Base-by-base conservation (phyloP, 2,888 invertebrate species). In the Julus scandinavius region DNA sequence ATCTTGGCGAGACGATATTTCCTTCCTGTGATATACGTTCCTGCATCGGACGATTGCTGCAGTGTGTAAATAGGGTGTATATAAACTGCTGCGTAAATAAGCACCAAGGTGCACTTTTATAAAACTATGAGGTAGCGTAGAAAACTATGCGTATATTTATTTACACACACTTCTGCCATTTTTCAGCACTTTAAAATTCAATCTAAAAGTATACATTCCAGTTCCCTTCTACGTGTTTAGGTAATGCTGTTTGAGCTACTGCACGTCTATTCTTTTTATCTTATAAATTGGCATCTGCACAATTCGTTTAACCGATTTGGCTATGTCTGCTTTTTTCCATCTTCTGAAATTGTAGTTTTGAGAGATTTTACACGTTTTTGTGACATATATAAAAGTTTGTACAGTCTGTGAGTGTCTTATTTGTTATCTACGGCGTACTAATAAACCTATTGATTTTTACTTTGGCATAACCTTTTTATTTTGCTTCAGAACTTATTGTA, bases 21-120 rank as follows among this genome's bases (percentile, higher is more conserved):
- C 72, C 72, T 72, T 72, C 72, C 72, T 72, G 72, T 72, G 72
- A 72, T 72, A 72, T 29, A 72, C 72, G 72, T 72, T 72, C 72
- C 72, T 72, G 72, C 29, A 72, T 29, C 29, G 9, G 20, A 13
- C n/a, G n/a, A n/a, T 58, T 5, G 58, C 72, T 29, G 72, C 72
- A 11, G 20, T 9, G 11, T 72, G 72, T 72, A 72, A 72, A 72
- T 72, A 72, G 9, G 13, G 20, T 72, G 72, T 72, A 72, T 11
- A 72, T 72, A 72, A 72, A 72, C n/a, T 72, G 72, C 13, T 7
- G 29, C 29, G 72, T 20, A 29, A 11, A 20, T 29, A 5, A 29
- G 72, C 72, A 72, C 29, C 72, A 72, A 29, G 9, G 11, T 9
- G 72, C 29, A 29, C 72, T 72, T 72, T 72, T 72, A 29, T 72